Evolutionary conservation across 1,140 invertebrate species (phyloP).

Genomic region (Drosophila guanche): DNA sequence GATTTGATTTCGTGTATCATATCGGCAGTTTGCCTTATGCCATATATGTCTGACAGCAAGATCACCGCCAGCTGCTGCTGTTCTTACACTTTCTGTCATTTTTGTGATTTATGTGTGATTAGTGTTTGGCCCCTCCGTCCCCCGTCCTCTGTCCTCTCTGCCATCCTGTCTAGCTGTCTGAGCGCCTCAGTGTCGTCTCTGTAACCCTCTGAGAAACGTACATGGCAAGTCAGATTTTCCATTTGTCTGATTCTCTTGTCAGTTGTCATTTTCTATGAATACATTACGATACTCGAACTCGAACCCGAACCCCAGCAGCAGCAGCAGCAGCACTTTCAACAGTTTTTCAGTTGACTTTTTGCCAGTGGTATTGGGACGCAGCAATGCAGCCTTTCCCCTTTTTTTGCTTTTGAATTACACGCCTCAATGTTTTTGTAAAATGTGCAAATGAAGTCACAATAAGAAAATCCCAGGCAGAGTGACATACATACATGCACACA

Average conservation of each 20-base stretch:
- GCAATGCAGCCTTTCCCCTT: conserved; percentile 21
- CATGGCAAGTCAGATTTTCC: conserved; percentile 69
- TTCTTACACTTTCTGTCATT: conserved; percentile 69
- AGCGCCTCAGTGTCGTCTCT: conserved; percentile 10
- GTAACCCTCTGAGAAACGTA: conserved; percentile 11
- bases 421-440: conserved; percentile 73
- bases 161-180: conserved; percentile 15
- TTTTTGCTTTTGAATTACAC: conserved; percentile 61
- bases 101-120: conserved; percentile 71
- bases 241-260: conserved; percentile 72
- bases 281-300: conserved; percentile 57
- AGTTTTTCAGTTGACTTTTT: conserved; percentile 57
- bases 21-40: conserved; percentile 46
- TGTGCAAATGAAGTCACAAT: conserved; percentile 75
- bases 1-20: conserved; percentile 30
- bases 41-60: conserved; percentile 34
- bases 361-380: conserved; percentile 5
- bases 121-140: conserved; percentile 33
- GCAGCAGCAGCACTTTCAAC: conserved; percentile 29
- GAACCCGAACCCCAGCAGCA: conserved; percentile 22
- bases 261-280: conserved; percentile 80
- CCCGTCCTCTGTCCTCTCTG: conserved; percentile 20
- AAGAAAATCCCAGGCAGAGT: conserved; percentile 31
- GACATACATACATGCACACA: conserved; percentile 3
- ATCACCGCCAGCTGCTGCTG: conserved; percentile 44